These are phyloP conservation scores for Tenebrio molitor DNA, from an alignment of 1,140 invertebrate species.

Conservation along the genomic window DNA sequence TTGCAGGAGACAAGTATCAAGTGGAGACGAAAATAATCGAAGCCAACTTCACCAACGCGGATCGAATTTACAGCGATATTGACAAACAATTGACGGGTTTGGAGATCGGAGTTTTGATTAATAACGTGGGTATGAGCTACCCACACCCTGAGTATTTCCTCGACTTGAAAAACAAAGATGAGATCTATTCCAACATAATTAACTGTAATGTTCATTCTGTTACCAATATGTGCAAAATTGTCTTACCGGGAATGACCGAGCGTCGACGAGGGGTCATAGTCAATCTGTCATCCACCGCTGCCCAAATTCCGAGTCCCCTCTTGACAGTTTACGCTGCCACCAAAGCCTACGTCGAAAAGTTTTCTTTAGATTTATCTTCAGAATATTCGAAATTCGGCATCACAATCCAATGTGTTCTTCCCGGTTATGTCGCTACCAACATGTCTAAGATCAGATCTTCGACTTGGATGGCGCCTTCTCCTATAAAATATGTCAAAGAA, in stretches of 20 bases:
- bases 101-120: conserved; percentile 93
- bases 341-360: conserved; percentile 91
- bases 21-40: conserved; percentile 87
- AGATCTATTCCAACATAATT: conserved; percentile 74
- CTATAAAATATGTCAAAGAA: conserved; percentile 82
- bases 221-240: conserved; percentile 86
- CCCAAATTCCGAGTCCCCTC: conserved; percentile 84
- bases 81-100: conserved; percentile 80
- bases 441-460: conserved; percentile 89
- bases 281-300: conserved; percentile 91
- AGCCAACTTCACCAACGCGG: conserved; percentile 84
- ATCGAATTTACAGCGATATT: conserved; percentile 83
- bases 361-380: conserved; percentile 82
- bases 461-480: conserved; percentile 84
- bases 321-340: conserved; percentile 90
- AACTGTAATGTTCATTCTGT: conserved; percentile 81
- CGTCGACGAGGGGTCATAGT: conserved; percentile 89
- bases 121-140: conserved; percentile 96
- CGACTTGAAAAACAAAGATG: conserved; percentile 74
- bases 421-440: conserved; percentile 93
- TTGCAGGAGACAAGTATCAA: too few species aligned
- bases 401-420: conserved; percentile 86
- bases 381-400: conserved; percentile 87
- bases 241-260: conserved; percentile 91
- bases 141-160: conserved; percentile 88